A percentile compares a stretch with the other conserved stretches of the same genome.
These are phyloP conservation scores for Eristalis arbustorum DNA, from an alignment of 2,888 invertebrate species.

Conservation along the genomic window DNA sequence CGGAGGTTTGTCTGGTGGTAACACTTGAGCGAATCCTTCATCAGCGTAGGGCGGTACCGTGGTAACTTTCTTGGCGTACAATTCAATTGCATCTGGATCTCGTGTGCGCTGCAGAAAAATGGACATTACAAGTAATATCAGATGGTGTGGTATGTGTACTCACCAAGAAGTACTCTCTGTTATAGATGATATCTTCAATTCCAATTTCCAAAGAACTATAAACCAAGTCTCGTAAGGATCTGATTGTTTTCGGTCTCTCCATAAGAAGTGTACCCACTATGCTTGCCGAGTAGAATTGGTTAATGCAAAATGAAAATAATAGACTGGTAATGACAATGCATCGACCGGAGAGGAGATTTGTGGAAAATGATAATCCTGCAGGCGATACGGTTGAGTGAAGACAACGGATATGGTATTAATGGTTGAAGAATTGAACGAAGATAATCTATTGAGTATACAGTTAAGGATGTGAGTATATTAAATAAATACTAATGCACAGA, in stretches of 20 bases:
- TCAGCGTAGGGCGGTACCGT: constrained; percentile 71
- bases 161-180: constrained; percentile 84
- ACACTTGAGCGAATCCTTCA: constrained; percentile 16
- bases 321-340: constrained; percentile 82
- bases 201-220: constrained; percentile 83
- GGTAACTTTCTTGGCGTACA: constrained; percentile 83
- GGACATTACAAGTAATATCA: not conserved
- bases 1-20: constrained; percentile 10
- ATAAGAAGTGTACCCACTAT: constrained; percentile 85
- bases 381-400: not conserved
- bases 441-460: constrained; percentile 21
- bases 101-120: constrained; percentile 82
- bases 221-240: constrained; percentile 82
- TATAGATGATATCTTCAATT: constrained; percentile 84
- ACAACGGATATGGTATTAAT: not conserved
- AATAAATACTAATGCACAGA: not conserved
- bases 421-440: not conserved
- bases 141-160: constrained; percentile 59
- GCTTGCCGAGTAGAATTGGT: constrained; percentile 87
- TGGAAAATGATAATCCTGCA: constrained; percentile 75
- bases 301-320: constrained; percentile 83
- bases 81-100: constrained; percentile 83
- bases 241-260: constrained; percentile 84
- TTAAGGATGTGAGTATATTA: not conserved
- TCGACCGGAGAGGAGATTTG: constrained; percentile 81